These are phyloP conservation scores for Discoglossus pictus DNA, from an alignment of 2,797 vertebrate genomes.

Conservation along the genomic window DNA sequence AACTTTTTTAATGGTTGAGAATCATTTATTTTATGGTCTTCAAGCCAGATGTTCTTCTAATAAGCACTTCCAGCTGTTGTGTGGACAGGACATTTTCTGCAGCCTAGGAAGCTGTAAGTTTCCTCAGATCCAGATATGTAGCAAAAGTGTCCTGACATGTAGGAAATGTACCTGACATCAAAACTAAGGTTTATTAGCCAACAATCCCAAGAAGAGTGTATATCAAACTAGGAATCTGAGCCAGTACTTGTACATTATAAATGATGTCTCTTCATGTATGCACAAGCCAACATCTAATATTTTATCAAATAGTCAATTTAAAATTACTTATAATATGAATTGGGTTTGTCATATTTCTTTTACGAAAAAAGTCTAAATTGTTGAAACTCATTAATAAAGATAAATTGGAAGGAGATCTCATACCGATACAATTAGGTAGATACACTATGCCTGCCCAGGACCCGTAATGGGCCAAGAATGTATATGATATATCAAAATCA, in stretches of 20 bases:
- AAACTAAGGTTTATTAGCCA: conserved; percentile 20
- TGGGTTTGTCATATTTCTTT: conserved; percentile 1
- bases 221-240: neutral
- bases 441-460: too few species aligned
- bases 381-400: too few species aligned
- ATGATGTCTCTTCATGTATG: neutral
- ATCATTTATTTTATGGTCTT: conserved; percentile 62
- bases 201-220: neutral
- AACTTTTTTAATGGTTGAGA: conserved; percentile 56
- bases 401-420: too few species aligned
- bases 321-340: neutral
- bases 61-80: conserved; percentile 63
- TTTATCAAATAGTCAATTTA: conserved; percentile 1
- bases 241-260: conserved; percentile 3
- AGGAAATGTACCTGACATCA: conserved; percentile 50
- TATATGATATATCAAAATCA: too few species aligned
- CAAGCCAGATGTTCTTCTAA: conserved; percentile 61
- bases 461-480: too few species aligned
- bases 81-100: conserved; percentile 50
- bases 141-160: conserved; percentile 45
- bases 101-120: conserved; percentile 52
- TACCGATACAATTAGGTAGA: too few species aligned
- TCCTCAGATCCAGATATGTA: conserved; percentile 33
- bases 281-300: neutral
- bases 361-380: too few species aligned